Evolutionary conservation across 2,888 invertebrate species (phyloP).

Genomic region (Stenichneumon culpator): DNA sequence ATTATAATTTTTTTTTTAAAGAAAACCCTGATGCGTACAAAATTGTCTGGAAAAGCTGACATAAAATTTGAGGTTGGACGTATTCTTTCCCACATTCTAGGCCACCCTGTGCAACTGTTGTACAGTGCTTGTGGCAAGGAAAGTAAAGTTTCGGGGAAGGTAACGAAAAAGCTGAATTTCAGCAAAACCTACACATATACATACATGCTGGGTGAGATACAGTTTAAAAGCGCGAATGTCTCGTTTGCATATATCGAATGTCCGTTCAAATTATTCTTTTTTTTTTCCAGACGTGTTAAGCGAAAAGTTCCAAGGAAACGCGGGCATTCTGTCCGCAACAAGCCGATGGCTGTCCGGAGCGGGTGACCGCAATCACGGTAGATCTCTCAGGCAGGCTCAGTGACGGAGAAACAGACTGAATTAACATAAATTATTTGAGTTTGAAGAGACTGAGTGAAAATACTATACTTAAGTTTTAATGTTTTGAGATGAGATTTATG

Average conservation of each 20-base stretch:
- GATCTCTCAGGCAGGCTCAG: not conserved
- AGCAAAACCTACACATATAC: not conserved
- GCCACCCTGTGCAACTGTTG: not conserved
- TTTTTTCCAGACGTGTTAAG: not conserved
- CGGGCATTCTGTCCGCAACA: not conserved
- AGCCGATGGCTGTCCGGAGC: not conserved
- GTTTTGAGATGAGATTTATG: not conserved
- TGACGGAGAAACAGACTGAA: not conserved
- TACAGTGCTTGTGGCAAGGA: not conserved
- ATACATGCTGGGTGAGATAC: not conserved
- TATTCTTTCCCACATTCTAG: not conserved
- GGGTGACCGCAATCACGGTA: conserved; percentile 1
- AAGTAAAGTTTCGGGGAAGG: not conserved
- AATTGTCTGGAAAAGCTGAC: not conserved
- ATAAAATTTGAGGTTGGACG: not conserved
- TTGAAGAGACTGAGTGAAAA: not conserved
- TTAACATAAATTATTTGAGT: not conserved
- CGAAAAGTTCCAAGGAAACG: not conserved
- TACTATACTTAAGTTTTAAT: not conserved
- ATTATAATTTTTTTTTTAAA: not conserved
- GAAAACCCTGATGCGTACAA: not conserved
- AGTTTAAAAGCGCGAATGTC: not conserved
- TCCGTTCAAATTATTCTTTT: not conserved
- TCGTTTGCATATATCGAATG: not conserved
- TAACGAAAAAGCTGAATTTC: not conserved